These are phyloP conservation scores for Netelia melanura DNA, from an alignment of 2,888 invertebrate species.

Conservation along the genomic window DNA sequence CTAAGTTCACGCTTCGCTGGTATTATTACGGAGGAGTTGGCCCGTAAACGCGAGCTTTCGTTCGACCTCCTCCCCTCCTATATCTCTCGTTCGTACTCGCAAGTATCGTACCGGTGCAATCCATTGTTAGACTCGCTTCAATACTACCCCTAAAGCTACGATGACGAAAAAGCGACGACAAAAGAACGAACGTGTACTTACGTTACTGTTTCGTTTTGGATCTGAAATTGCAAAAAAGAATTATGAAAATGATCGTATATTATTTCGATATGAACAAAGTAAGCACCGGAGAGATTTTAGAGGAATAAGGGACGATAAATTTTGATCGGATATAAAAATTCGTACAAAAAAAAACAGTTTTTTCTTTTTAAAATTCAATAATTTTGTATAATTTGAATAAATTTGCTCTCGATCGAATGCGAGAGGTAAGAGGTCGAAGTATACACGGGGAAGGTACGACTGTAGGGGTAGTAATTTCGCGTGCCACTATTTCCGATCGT, in stretches of 20 bases:
- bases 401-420: not conserved
- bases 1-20: slow-evolving; percentile 55
- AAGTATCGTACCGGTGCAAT: slow-evolving; percentile 10
- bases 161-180: not conserved
- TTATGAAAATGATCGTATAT: too few species aligned
- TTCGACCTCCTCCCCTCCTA: not conserved
- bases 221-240: too few species aligned
- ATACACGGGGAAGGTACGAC: too few species aligned
- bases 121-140: slow-evolving; percentile 49
- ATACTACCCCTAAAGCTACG: slow-evolving; percentile 1
- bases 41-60: slow-evolving; percentile 47
- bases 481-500: too few species aligned
- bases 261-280: not conserved
- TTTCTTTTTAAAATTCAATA: too few species aligned
- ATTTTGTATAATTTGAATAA: not conserved
- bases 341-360: too few species aligned
- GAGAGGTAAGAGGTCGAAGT: too few species aligned
- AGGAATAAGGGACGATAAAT: too few species aligned
- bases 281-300: too few species aligned
- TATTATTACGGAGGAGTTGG: slow-evolving; percentile 58
- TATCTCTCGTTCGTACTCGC: slow-evolving; percentile 5
- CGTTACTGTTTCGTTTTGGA: not conserved
- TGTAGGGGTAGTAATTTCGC: too few species aligned
- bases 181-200: not conserved
- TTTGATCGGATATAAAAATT: not conserved